phyloP scores from a whole-genome alignment of 2,888 invertebrate genomes.

The Ennomos fuscantarius region DNA sequence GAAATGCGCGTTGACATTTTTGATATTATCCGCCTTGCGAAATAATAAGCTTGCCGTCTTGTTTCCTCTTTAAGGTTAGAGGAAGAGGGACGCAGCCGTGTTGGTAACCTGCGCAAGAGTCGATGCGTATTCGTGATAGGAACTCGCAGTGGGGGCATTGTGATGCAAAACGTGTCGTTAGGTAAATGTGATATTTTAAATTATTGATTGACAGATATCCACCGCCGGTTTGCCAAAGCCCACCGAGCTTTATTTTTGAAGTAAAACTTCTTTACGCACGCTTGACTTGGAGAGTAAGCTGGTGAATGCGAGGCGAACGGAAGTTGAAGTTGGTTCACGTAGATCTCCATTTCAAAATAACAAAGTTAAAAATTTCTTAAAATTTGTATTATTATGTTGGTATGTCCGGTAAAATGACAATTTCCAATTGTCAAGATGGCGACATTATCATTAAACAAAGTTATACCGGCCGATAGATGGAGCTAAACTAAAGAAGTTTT shows the following conservation, averaged over 20 bases:
- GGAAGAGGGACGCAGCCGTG: slow-evolving; percentile 8
- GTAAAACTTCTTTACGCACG: too few relatives aligned
- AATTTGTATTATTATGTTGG: too few relatives aligned
- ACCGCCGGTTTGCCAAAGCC: slow-evolving; percentile 1
- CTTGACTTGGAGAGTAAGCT: too few relatives aligned
- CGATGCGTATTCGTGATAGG: slow-evolving; percentile 23
- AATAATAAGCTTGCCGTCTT: slow-evolving; percentile 27
- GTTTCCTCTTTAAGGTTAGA: background rate
- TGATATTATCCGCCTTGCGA: slow-evolving; percentile 33
- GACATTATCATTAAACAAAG: too few relatives aligned
- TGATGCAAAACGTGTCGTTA: slow-evolving; percentile 34
- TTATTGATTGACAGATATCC: slow-evolving; percentile 35
- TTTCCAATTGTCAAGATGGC: too few relatives aligned
- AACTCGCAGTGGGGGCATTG: slow-evolving; percentile 26
- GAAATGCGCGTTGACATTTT: slow-evolving; percentile 36
- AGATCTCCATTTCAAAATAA: too few relatives aligned
- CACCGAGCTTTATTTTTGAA: slow-evolving; percentile 11
- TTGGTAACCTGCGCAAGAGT: slow-evolving; percentile 22
- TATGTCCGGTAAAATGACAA: too few relatives aligned
- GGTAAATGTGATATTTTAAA: slow-evolving; percentile 30
- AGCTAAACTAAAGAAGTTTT: too few relatives aligned
- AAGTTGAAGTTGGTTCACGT: too few relatives aligned
- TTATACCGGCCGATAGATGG: too few relatives aligned
- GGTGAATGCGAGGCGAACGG: too few relatives aligned
- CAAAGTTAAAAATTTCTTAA: too few relatives aligned